Conservation (phyloP, 2,888 invertebrate genomes). For the Volucella bombylans region DNA sequence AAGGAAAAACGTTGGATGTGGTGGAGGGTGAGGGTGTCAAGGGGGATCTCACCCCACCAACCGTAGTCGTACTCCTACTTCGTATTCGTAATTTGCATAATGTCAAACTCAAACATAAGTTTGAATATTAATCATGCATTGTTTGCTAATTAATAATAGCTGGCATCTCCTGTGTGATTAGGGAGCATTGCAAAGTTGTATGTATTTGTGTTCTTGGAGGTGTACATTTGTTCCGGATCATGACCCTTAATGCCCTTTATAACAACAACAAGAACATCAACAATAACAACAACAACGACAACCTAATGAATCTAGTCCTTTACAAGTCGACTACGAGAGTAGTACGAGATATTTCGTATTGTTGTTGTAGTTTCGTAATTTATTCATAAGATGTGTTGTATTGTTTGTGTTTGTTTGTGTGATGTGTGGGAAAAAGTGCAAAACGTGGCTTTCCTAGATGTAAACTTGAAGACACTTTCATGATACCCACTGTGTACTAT, state of each 20-base stretch:
- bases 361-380: too few species aligned
- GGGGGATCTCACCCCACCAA: too few species aligned
- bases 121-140: conserved; percentile 71
- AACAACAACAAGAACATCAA: conserved; percentile 19
- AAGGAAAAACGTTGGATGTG: too few species aligned
- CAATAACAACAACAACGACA: conserved; percentile 7
- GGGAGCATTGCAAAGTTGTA: conserved; percentile 28
- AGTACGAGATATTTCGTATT: too few species aligned
- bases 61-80: background rate
- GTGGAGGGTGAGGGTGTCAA: too few species aligned
- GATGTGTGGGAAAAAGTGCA: conserved; percentile 38
- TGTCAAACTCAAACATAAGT: conserved; percentile 69
- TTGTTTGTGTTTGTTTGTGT: conserved; percentile 35
- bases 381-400: background rate
- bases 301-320: background rate
- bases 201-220: background rate
- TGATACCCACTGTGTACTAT: conserved; percentile 6
- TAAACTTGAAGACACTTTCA: conserved; percentile 7
- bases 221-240: conserved; percentile 51
- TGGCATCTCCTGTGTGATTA: conserved; percentile 51
- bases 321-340: too few species aligned
- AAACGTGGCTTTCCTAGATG: conserved; percentile 41
- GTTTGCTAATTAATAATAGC: conserved; percentile 69
- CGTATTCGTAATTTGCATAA: conserved; percentile 64
- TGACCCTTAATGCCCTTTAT: conserved; percentile 28